Base-by-base conservation (phyloP, 2,797 vertebrate genomes). In the Sebastes nivosus region DNA sequence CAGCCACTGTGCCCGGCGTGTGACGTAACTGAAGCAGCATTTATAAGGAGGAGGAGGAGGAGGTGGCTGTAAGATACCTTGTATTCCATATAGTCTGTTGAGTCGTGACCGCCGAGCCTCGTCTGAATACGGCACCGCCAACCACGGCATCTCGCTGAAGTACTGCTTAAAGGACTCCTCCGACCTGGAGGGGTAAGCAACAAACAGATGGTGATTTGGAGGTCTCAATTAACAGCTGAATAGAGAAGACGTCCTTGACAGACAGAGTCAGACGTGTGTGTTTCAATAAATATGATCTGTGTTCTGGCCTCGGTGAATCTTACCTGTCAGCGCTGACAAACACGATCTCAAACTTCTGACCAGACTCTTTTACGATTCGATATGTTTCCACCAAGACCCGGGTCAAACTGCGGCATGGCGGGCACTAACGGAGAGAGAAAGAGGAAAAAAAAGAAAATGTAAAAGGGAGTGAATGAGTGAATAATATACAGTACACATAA, bases 81-180 rank as follows among this genome's bases (percentile, higher is more conserved):
- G 99, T 88, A 99, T 99, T 81, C 98, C 98, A 1, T 98, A 99
- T 50, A 99, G 97, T 67, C 98, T 96, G 93, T 99, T 99, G 81
- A 99, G 97, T 70, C 98, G 97, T 0, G 98, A 99, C 79, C 98
- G 94, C 8, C 99, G 94, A 85, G 96, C 97, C 87, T 99, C 98
- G 0, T 99, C 98, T 0, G 96, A 90, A 69, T 99, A 99, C 0
- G 99, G 98, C 68, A 99, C 95, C 0, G 98, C 98, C 14, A 98
- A 86, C 99, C 98, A 99, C 10, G 99, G 98, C 99, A 99, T 99
- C 95, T 99, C 99, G 0, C 97, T 99, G 95, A 99, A 99, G 91
- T 99, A 99, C 95, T 99, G 98, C 82, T 97, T 97, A 91, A 99
- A 99, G 2, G 99, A 99, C 82, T 99, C 99, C 93, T 99, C 99